These are phyloP conservation scores for Suricata suricatta DNA, from an alignment of 2,113 vertebrate genomes.

Conservation along the genomic window DNA sequence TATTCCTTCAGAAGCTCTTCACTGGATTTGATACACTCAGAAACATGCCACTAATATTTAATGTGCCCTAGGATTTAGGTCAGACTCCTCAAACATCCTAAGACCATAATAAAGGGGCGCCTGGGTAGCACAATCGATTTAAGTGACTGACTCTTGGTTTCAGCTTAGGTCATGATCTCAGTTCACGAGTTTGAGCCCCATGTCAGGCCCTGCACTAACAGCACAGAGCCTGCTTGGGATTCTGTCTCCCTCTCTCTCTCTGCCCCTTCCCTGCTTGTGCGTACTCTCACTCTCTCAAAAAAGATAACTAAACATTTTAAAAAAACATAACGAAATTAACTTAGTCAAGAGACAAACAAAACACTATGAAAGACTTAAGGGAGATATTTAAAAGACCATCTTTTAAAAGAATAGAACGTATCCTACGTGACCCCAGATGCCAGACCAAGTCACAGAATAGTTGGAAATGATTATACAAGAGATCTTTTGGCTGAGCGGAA, in stretches of 20 bases:
- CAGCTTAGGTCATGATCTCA: too few relatives aligned
- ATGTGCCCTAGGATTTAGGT: neutral
- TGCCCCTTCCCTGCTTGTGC: too few relatives aligned
- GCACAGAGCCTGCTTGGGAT: too few relatives aligned
- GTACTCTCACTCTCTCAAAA: too few relatives aligned
- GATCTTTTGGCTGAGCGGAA: neutral
- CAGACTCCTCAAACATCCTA: neutral
- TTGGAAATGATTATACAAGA: neutral
- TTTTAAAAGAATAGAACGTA: neutral
- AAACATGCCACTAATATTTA: neutral
- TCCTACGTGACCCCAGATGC: neutral
- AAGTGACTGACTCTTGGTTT: too few relatives aligned
- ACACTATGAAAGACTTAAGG: neutral
- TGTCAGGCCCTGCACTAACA: too few relatives aligned
- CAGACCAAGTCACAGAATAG: neutral
- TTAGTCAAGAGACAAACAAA: neutral
- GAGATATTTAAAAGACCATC: constrained; percentile 4
- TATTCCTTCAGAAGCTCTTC: neutral
- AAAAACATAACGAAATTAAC: neutral
- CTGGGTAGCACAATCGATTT: too few relatives aligned
- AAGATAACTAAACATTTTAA: neutral
- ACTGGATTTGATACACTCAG: neutral
- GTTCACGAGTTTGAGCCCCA: too few relatives aligned
- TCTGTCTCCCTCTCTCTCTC: too few relatives aligned
- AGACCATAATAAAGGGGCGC: neutral